phyloP scores from a whole-genome alignment of 2,888 invertebrate species.

The Nephrotoma appendiculata region DNA sequence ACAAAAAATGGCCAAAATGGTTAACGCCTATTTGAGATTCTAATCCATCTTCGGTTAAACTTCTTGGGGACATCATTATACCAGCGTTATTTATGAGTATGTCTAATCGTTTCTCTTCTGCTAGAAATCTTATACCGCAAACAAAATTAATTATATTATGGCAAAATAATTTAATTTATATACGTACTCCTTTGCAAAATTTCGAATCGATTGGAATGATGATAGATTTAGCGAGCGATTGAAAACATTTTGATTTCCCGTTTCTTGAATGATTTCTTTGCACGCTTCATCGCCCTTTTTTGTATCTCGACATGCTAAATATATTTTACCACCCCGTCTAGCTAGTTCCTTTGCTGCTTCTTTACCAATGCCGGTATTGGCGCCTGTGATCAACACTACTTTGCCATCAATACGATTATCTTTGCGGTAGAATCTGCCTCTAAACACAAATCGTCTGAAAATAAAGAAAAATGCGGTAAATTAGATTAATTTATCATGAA shows the following conservation, averaged over 20 bases:
- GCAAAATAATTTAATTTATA: background rate
- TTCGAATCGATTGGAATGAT: slow-evolving; percentile 49
- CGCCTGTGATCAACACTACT: slow-evolving; percentile 55
- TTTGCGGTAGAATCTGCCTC: background rate
- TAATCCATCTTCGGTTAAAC: slow-evolving; percentile 60
- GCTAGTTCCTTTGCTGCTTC: slow-evolving; percentile 53
- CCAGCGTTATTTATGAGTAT: slow-evolving; percentile 72
- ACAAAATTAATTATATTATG: background rate
- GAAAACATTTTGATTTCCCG: slow-evolving; percentile 55
- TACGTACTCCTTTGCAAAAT: slow-evolving; percentile 40
- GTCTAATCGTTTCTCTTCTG: slow-evolving; percentile 48
- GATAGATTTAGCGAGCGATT: slow-evolving; percentile 64
- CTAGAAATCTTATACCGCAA: background rate
- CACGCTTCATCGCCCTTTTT: slow-evolving; percentile 49
- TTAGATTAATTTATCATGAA: background rate
- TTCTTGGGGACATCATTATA: slow-evolving; percentile 53
- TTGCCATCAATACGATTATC: slow-evolving; percentile 35
- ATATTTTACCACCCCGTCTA: slow-evolving; percentile 53
- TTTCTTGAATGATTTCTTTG: slow-evolving; percentile 50
- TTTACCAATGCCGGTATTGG: slow-evolving; percentile 62
- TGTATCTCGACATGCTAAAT: slow-evolving; percentile 68
- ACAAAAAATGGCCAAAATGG: slow-evolving; percentile 67
- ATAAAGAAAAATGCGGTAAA: background rate
- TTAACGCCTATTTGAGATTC: slow-evolving; percentile 71
- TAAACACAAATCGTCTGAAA: background rate